Evolutionary conservation across 2,888 invertebrate species (phyloP), one percentile per base, ranked within the genome.

Genomic region (Lasioglossum leucozonium): DNA sequence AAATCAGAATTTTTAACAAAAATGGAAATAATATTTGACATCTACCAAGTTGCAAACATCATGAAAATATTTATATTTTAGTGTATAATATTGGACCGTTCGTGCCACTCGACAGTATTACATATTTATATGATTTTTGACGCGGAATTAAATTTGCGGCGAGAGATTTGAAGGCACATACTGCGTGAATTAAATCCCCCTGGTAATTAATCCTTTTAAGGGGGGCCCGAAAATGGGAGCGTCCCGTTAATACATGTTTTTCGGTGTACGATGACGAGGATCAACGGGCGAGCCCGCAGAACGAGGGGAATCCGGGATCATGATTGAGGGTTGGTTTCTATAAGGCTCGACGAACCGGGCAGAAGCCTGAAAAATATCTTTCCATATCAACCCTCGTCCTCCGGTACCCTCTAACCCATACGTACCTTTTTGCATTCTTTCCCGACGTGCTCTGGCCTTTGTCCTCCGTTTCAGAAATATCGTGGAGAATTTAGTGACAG

Each of bases 361-460:
- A 74, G 86, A 88, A 88, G 88, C 85, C 84, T 81, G 89, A 89
- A 86, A 90, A 89, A 91, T 89, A 89, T 87, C 89, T 85, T 86
- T 86, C 88, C 84, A 84, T 85, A 90, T 90, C 85, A 79, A 84
- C 82, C 82, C 82, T 87, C 78, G 58, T 79, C 71, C 83, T 34
- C 11, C 65, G 74, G 76, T 78, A 77, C 65, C 76, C 65, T 79
- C 65, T 75, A 74, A 67, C 75, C 65, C 72, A 26, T 42, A 67
- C 42, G 47, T 81, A 74, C 74, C 83, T 82, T 71, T 83, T 82
- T 72, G 77, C 79, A 85, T 84, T 87, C 85, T 84, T 85, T 22
- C 47, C 10, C 44, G 62, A 40, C 47, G 47, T 40, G 26, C 47
- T 3, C 37, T 62, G 69, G 72, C 22, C 79, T 71, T 76, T 77